Evolutionary conservation across 2,888 invertebrate species (phyloP), one percentile per base, ranked within the genome.

Genomic region (Strigamia maritima): DNA sequence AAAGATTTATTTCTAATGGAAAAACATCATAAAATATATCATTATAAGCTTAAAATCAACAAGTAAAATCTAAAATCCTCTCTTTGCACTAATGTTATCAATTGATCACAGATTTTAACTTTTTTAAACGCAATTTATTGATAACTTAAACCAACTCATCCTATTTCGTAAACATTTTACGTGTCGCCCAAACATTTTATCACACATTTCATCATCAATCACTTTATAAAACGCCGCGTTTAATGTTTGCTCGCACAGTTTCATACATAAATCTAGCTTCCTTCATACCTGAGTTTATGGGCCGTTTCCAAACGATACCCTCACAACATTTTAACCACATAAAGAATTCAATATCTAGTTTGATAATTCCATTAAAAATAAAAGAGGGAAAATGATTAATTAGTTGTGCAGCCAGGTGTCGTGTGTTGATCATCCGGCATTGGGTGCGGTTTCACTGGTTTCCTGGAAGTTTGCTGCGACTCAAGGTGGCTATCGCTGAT

Each of bases 401-500:
- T 28, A 70, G 28, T 28, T 28, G 70, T 70, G 70, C 12, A 70
- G 28, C 28, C 70, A 70, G 70, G 70, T 70, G 70, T 70, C 12
- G 26, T 70, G 14, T 70, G 70, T 70, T 65, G 60, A 65, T 65
- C 60, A 65, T 65, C 60, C 60, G 70, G 70, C 28, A 26, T 70
- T 70, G 70, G 70, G 70, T 70, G 70, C 28, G 70, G 70, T 28
- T 70, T 28, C 28, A 70, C 70, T 28, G 28, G 26, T 70, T 70
- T 28, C 70, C 28, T 24, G 70, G 28, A 70, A 28, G 26, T 70
- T 70, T 24, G 16, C 26, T 70, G 26, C 70, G 26, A 70, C 70
- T 70, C 70, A 70, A 70, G 70, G 70, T 70, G 70, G 26, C 70
- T 70, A 70, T 70, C 70, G 70, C 70, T 26, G 28, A 28, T 12